Conservation (phyloP, 1,140 invertebrate genomes). For the Cherax destructor region DNA sequence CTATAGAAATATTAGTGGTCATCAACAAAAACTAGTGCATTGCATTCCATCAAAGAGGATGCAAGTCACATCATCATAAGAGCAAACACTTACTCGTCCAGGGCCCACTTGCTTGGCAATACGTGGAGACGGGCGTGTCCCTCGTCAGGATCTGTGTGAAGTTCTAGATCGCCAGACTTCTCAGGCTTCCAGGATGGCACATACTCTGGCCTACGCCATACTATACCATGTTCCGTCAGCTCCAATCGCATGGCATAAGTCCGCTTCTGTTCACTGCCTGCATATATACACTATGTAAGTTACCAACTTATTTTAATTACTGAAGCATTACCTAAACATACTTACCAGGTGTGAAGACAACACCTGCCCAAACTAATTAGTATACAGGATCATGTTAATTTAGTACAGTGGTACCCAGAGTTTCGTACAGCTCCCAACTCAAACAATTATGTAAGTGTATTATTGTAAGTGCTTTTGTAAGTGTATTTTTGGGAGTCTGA, state of each 20-base stretch:
- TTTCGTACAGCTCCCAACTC: no score
- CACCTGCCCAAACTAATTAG: no score
- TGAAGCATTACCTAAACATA: no score
- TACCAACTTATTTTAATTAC: no score
- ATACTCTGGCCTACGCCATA: slow-evolving; percentile 38
- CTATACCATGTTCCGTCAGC: slow-evolving; percentile 36
- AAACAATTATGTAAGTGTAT: no score
- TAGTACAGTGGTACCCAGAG: no score
- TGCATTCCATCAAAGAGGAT: not conserved
- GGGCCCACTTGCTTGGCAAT: not conserved
- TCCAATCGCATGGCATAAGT: slow-evolving; percentile 52
- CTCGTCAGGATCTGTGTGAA: not conserved
- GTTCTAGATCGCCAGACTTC: slow-evolving; percentile 39
- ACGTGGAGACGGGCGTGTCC: not conserved
- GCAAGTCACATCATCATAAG: not conserved
- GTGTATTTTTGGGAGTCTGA: no score
- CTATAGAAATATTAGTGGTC: no score
- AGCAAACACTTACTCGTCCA: slow-evolving; percentile 29
- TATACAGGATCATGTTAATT: no score
- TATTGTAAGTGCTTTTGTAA: no score
- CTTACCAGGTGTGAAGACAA: no score
- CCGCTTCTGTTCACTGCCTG: not conserved
- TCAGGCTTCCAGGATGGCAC: slow-evolving; percentile 37
- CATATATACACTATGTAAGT: not conserved
- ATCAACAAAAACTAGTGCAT: not conserved